These are phyloP conservation scores for Coecobrya sp. DNA, from an alignment of 2,888 invertebrate species.

Conservation along the genomic window DNA sequence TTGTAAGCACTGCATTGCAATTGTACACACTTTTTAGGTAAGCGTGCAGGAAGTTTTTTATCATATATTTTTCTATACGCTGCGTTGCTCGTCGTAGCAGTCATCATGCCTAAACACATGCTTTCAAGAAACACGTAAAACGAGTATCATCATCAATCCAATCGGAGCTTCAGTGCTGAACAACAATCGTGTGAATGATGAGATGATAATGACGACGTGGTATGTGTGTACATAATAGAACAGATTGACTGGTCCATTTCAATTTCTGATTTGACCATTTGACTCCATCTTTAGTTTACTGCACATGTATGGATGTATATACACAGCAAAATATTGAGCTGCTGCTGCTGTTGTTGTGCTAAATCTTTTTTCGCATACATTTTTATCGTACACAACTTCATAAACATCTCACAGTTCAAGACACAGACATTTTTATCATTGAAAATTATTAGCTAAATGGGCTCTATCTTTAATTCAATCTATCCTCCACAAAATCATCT, in stretches of 20 bases:
- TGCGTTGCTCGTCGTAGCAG: background rate
- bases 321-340: too few species aligned
- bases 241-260: slow-evolving; percentile 46
- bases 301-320: background rate
- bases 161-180: slow-evolving; percentile 23
- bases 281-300: background rate
- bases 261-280: slow-evolving; percentile 35
- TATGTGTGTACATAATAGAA: slow-evolving; percentile 25
- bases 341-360: background rate
- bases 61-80: slow-evolving; percentile 24
- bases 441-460: background rate
- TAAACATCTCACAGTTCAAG: background rate
- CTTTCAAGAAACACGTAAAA: slow-evolving; percentile 40
- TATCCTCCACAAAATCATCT: slow-evolving; percentile 20
- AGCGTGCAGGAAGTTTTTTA: slow-evolving; percentile 49
- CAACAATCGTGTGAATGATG: slow-evolving; percentile 54
- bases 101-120: slow-evolving; percentile 7
- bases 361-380: background rate
- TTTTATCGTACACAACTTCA: background rate
- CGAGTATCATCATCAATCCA: slow-evolving; percentile 43
- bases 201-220: slow-evolving; percentile 42
- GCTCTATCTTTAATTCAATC: background rate
- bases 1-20: background rate
- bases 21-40: slow-evolving; percentile 9
- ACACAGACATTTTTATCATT: background rate